Base-by-base conservation (phyloP, 1,140 invertebrate species). In the Trichonephila inaurata region DNA sequence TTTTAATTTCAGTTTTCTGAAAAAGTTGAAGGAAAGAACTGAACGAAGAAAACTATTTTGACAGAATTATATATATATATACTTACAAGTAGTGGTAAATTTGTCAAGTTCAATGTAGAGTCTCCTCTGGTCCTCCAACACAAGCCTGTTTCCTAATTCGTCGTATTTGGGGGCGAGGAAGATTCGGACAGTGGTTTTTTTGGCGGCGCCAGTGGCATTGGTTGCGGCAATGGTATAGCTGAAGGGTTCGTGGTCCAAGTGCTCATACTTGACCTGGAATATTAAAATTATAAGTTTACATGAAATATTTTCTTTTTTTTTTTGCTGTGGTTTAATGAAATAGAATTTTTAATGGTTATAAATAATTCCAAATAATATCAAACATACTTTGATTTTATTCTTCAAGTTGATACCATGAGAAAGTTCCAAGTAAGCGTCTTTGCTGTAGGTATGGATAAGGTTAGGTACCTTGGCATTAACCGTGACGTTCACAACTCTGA, bases 191-290 rank as follows among this genome's bases (percentile, higher is more conserved):
- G 92, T 93, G 16, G 92, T 60, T 81, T 93, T 81, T 28, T 93
- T 95, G 24, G 95, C 95, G 8, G 95, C 94, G 0, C 96, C 96
- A 0, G 96, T 96, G 40, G 96, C 96, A 95, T 98, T 98, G 93
- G 97, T 61, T 12, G 82, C 92, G 44, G 2, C 40, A n/a, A 93
- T 89, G 28, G 44, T 44, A 40, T 88, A 93, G 66, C 64, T 88
- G 69, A 93, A 93, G 24, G 92, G 92, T 88, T 93, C 92, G 24
- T 93, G 92, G 66, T 93, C 92, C 66, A 93, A 64, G 58, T 93
- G 92, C 28, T 96, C 95, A 28, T 93, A 93, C 40, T 93, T 93
- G n/a, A 93, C 92, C 92, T 93, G n/a, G 10, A 2, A 58, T 62
- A 19, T 21, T 33, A 44, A 64, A 16, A 72, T 21, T 28, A 64